phyloP scores from a whole-genome alignment of 2,113 vertebrate species.

The Rallus limicola region DNA sequence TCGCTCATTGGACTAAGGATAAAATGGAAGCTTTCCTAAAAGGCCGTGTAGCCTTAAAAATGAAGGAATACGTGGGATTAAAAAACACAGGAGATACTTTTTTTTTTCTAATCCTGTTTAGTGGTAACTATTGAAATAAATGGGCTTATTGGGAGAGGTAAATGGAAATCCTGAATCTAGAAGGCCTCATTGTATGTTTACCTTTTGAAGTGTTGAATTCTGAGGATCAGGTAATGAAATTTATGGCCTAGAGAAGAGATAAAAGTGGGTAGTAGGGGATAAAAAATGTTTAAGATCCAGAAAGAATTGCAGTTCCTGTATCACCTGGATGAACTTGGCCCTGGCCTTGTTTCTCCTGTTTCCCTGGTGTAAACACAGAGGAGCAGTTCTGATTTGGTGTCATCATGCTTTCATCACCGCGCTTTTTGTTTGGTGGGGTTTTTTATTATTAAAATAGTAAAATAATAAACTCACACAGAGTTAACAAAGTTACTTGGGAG shows the following conservation, averaged over 20 bases:
- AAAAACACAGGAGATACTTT: not conserved
- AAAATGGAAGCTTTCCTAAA: not conserved
- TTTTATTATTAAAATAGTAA: not conserved
- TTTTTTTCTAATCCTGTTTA: conserved; percentile 22
- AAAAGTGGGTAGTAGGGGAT: not conserved
- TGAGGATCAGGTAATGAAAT: conserved; percentile 8
- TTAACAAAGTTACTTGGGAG: not conserved
- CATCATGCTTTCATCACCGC: not conserved
- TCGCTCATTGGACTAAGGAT: conserved; percentile 33
- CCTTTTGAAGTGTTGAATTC: conserved; percentile 1
- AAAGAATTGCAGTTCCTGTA: not conserved
- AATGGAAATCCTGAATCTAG: not conserved
- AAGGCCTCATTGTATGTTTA: not conserved
- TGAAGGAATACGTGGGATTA: not conserved
- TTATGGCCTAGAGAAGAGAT: not conserved
- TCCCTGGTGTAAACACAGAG: not conserved
- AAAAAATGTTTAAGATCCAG: not conserved
- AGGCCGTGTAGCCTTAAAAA: not conserved
- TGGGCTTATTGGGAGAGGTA: not conserved
- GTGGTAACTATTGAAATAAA: conserved; percentile 14
- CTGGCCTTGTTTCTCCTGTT: not conserved
- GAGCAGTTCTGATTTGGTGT: not conserved
- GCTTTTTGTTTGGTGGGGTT: not conserved
- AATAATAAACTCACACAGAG: not conserved
- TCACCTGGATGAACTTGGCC: not conserved